These are phyloP conservation scores for Electrophaes corylata DNA, from an alignment of 2,888 invertebrate species.

Conservation along the genomic window DNA sequence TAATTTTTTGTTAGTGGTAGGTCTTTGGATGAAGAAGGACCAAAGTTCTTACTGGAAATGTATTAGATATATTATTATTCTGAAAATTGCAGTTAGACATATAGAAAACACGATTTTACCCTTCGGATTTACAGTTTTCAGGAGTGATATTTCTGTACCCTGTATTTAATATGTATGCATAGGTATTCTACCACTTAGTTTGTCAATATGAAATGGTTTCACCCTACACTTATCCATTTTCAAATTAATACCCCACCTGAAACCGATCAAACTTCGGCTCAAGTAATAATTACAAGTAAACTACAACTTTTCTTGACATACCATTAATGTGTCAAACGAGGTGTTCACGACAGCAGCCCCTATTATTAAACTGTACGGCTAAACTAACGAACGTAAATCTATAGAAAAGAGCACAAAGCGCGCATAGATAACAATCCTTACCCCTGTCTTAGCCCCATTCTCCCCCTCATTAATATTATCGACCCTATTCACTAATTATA, in stretches of 20 bases:
- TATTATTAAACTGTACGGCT: slow-evolving; percentile 81
- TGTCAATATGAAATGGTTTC: slow-evolving; percentile 12
- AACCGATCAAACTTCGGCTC: slow-evolving; percentile 56
- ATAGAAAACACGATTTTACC: too few species aligned
- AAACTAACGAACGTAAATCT: slow-evolving; percentile 78
- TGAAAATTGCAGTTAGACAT: too few species aligned
- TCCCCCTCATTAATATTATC: slow-evolving; percentile 82
- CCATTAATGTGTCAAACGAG: slow-evolving; percentile 78
- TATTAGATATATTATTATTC: too few species aligned
- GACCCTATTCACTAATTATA: slow-evolving; percentile 83
- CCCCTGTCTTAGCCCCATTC: slow-evolving; percentile 66
- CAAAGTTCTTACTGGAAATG: too few species aligned
- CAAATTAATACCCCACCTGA: slow-evolving; percentile 27
- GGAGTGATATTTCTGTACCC: too few species aligned
- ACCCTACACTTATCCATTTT: slow-evolving; percentile 25
- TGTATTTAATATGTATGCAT: too few species aligned
- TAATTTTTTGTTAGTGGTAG: too few species aligned
- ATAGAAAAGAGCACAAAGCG: slow-evolving; percentile 81
- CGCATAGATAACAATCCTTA: slow-evolving; percentile 77
- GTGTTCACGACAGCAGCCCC: slow-evolving; percentile 74
- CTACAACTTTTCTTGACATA: slow-evolving; percentile 65
- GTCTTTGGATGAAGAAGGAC: too few species aligned
- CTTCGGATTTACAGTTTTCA: too few species aligned
- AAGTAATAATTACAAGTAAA: slow-evolving; percentile 76
- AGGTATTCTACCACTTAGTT: not conserved